Percentiles rank a stretch among this genome's conserved stretches.
These are phyloP conservation scores for Macropodus opercularis DNA, from an alignment of 2,797 vertebrate species.

Conservation along the genomic window DNA sequence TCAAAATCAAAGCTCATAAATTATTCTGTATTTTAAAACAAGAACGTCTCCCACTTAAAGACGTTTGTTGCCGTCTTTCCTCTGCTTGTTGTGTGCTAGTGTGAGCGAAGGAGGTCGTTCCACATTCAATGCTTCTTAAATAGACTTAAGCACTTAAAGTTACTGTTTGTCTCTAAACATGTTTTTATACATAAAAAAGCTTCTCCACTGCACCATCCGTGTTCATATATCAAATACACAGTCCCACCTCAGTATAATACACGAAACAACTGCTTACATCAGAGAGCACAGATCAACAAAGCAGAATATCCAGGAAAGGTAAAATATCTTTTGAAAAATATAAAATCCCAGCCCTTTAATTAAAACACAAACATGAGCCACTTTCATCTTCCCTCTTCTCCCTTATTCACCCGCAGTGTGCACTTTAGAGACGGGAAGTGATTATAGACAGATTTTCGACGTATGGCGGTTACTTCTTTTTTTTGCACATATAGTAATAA, in stretches of 20 bases:
- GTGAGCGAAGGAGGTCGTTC: constrained; percentile 21
- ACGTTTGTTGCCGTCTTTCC: not conserved
- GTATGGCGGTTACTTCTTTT: constrained; percentile 26
- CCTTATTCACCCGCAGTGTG: not conserved
- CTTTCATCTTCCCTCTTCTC: constrained; percentile 6
- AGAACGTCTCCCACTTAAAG: not conserved
- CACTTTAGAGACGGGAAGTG: constrained; percentile 20
- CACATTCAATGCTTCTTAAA: constrained; percentile 49
- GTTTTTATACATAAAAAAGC: constrained; percentile 34
- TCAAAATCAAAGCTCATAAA: constrained; percentile 23
- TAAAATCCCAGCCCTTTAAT: constrained; percentile 57
- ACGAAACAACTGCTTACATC: constrained; percentile 65
- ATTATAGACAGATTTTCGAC: constrained; percentile 31
- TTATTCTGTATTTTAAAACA: constrained; percentile 26
- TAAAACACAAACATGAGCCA: constrained; percentile 32
- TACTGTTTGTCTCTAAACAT: constrained; percentile 23
- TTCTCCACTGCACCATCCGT: constrained; percentile 31
- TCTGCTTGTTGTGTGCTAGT: constrained; percentile 44
- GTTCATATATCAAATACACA: constrained; percentile 66
- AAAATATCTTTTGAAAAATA: constrained; percentile 51
- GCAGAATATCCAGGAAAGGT: constrained; percentile 41
- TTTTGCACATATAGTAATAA: constrained; percentile 21
- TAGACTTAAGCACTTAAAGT: constrained; percentile 18
- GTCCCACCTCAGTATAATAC: constrained; percentile 65
- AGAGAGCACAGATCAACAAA: constrained; percentile 56